These are phyloP conservation scores for Leptobrachium leishanense DNA, from an alignment of 2,113 vertebrate species.

Conservation along the genomic window DNA sequence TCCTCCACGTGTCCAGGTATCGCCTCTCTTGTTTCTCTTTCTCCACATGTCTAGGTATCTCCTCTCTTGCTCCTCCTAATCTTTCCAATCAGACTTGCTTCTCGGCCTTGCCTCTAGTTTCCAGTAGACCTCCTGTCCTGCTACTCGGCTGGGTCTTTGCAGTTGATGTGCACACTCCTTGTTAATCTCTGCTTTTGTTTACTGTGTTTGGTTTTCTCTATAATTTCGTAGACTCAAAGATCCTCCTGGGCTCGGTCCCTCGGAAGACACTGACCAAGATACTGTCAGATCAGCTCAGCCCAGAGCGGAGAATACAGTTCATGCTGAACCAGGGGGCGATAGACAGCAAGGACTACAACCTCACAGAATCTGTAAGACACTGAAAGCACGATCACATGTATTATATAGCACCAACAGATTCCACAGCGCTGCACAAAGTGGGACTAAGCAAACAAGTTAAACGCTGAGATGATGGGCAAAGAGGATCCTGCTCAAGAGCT, in stretches of 20 bases:
- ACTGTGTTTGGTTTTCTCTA: too few species aligned
- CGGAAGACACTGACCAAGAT: slow-evolving; percentile 26
- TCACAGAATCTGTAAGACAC: slow-evolving; percentile 14
- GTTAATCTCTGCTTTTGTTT: too few species aligned
- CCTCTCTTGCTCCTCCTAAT: neutral
- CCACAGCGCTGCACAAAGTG: too few species aligned
- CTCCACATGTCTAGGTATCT: neutral
- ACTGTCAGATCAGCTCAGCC: slow-evolving; percentile 38
- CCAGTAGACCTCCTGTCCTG: too few species aligned
- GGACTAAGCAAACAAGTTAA: too few species aligned
- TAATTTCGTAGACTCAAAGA: slow-evolving; percentile 24
- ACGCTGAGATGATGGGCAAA: too few species aligned
- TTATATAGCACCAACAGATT: too few species aligned
- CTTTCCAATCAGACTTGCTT: neutral
- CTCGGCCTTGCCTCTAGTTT: too few species aligned
- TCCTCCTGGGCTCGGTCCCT: slow-evolving; percentile 41
- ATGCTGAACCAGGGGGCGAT: neutral
- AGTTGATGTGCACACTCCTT: too few species aligned
- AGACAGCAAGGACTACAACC: neutral
- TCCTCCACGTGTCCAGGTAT: neutral
- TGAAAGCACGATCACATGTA: too few species aligned
- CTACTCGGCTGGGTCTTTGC: too few species aligned
- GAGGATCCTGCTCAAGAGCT: too few species aligned
- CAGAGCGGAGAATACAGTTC: slow-evolving; percentile 33
- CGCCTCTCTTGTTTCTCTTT: slow-evolving; percentile 17